Percentiles rank a stretch among this genome's conserved stretches.
phyloP scores from a whole-genome alignment of 2,888 invertebrate genomes.

The Leptinotarsa rubiginosa region DNA sequence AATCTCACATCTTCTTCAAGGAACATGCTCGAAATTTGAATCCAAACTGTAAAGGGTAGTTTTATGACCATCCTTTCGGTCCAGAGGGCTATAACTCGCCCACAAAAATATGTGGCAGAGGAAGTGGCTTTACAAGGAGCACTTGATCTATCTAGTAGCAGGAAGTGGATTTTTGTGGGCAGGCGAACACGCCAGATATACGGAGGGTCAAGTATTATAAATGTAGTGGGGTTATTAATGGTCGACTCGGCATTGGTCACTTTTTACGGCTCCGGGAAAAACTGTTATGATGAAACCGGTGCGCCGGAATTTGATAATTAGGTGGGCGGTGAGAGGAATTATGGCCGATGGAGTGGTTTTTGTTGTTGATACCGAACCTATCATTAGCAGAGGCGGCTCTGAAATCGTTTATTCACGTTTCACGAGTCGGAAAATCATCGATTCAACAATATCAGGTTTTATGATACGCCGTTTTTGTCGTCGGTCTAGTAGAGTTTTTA shows the following conservation, averaged over 20 bases:
- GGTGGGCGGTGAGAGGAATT: conserved; percentile 26
- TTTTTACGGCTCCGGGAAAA: conserved; percentile 32
- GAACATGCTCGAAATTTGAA: conserved; percentile 12
- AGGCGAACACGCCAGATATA: conserved; percentile 43
- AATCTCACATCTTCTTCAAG: neutral
- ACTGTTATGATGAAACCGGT: conserved; percentile 23
- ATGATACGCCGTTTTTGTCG: too few species aligned
- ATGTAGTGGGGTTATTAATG: conserved; percentile 41
- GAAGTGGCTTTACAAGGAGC: conserved; percentile 42
- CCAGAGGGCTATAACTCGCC: conserved; percentile 17
- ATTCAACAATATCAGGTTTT: neutral
- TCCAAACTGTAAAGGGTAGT: conserved; percentile 14
- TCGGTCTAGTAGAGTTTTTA: too few species aligned
- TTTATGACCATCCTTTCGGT: conserved; percentile 1
- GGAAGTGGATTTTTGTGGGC: conserved; percentile 49
- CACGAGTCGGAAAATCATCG: neutral
- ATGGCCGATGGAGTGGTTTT: conserved; percentile 16
- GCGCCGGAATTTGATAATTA: conserved; percentile 34
- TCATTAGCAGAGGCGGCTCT: conserved; percentile 6
- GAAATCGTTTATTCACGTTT: neutral
- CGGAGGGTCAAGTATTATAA: conserved; percentile 43
- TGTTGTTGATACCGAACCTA: conserved; percentile 12
- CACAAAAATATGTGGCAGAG: conserved; percentile 25
- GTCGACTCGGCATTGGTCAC: conserved; percentile 34
- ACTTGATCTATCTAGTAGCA: conserved; percentile 47